phyloP scores from a whole-genome alignment of 2,113 vertebrate species.

The Theristicus caerulescens region DNA sequence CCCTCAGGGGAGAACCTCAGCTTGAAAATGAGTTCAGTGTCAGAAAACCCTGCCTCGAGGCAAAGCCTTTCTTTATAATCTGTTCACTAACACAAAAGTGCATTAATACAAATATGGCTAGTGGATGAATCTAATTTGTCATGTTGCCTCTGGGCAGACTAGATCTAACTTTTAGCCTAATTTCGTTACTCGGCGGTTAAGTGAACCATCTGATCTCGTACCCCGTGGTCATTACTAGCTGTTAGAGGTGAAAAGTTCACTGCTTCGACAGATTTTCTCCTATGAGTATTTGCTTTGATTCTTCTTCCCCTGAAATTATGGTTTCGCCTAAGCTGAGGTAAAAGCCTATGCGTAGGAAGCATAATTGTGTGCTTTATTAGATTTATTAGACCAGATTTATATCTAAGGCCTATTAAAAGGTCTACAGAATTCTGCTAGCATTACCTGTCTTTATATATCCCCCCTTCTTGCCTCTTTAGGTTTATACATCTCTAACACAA shows the following conservation, averaged over 20 bases:
- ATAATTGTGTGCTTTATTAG: background rate
- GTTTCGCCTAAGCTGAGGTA: background rate
- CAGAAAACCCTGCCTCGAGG: conserved; percentile 35
- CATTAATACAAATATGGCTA: conserved; percentile 5
- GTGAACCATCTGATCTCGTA: conserved; percentile 51
- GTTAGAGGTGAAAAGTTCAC: conserved; percentile 61
- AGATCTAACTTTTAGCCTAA: conserved; percentile 57
- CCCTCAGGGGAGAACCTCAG: background rate
- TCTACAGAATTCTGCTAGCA: background rate
- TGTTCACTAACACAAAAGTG: conserved; percentile 24
- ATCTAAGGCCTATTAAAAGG: background rate
- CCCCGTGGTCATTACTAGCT: background rate
- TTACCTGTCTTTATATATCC: background rate
- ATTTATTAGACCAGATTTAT: background rate
- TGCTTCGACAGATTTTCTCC: background rate
- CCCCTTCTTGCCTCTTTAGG: background rate
- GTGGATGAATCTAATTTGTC: conserved; percentile 62
- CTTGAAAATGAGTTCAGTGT: conserved; percentile 39
- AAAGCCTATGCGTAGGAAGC: background rate
- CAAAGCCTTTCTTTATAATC: conserved; percentile 38
- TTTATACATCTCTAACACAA: background rate
- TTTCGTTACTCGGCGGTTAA: background rate
- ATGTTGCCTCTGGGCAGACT: conserved; percentile 42
- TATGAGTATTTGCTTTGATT: conserved; percentile 1
- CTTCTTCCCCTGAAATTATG: background rate